Percentiles rank a stretch among this genome's conserved stretches.
These are phyloP conservation scores for Cuculus canorus DNA, from an alignment of 2,797 vertebrate species.

Conservation along the genomic window DNA sequence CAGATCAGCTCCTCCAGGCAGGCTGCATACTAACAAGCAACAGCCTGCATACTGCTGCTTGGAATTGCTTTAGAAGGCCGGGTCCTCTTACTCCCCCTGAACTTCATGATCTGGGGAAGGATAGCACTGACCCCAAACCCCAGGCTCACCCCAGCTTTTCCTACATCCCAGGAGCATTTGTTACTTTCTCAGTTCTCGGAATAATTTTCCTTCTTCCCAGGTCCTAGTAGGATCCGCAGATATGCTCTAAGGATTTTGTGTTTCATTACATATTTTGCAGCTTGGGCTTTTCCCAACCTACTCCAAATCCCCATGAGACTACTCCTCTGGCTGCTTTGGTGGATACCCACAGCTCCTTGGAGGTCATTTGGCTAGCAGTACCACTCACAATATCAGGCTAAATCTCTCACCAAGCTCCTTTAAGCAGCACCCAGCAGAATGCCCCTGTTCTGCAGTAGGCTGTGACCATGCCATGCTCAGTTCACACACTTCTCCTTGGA, in stretches of 20 bases:
- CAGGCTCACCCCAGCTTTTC: neutral
- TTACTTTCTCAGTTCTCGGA: neutral
- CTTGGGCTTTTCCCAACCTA: neutral
- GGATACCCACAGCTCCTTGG: neutral
- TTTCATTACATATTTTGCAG: neutral
- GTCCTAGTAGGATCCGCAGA: neutral
- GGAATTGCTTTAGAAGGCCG: neutral
- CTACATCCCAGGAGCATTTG: neutral
- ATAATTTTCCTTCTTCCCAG: neutral
- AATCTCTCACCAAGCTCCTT: neutral
- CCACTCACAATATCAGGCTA: neutral
- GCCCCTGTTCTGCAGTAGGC: neutral
- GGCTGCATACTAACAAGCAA: neutral
- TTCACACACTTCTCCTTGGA: neutral
- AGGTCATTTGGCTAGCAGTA: neutral
- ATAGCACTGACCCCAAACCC: neutral
- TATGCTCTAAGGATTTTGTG: fast-evolving
- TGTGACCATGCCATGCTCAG: neutral
- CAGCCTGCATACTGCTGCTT: neutral
- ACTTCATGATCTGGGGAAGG: neutral
- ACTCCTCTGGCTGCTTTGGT: neutral
- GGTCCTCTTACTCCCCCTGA: neutral
- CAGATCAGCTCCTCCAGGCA: neutral
- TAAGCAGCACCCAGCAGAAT: neutral
- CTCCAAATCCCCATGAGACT: neutral